These are phyloP conservation scores for Ectropis crepuscularia DNA, from an alignment of 2,888 invertebrate genomes.

Conservation along the genomic window DNA sequence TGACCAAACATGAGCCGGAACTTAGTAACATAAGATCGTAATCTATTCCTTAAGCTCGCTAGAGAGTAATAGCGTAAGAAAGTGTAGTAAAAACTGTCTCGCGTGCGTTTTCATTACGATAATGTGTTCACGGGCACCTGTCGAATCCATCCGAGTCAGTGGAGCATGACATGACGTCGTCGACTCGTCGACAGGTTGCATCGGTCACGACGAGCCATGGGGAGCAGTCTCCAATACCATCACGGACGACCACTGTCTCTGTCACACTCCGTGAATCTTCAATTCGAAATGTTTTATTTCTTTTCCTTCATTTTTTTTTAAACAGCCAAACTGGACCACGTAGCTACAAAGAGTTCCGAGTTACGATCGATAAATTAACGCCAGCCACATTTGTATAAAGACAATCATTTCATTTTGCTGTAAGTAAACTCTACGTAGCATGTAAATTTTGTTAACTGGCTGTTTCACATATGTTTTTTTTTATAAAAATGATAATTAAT, in stretches of 20 bases:
- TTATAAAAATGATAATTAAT: too few species aligned
- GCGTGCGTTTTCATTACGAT: constrained; percentile 17
- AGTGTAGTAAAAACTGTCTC: background rate
- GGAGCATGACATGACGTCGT: constrained; percentile 63
- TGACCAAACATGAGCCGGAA: too few species aligned
- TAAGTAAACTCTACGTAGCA: too few species aligned
- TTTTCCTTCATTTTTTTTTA: constrained; percentile 22
- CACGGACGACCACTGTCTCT: constrained; percentile 58
- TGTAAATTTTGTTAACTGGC: too few species aligned
- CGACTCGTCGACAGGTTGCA: constrained; percentile 52
- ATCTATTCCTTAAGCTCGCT: background rate
- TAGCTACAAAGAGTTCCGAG: too few species aligned
- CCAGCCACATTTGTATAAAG: too few species aligned
- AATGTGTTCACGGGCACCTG: constrained; percentile 60
- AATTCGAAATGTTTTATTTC: background rate
- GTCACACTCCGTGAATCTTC: constrained; percentile 21
- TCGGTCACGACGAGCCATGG: constrained; percentile 50
- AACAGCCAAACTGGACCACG: background rate
- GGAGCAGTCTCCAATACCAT: constrained; percentile 53
- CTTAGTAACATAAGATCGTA: too few species aligned
- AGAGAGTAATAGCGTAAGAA: background rate
- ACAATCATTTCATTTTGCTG: too few species aligned
- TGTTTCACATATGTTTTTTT: too few species aligned
- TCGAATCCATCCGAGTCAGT: constrained; percentile 67
- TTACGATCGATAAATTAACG: too few species aligned